Conservation (phyloP, 2,113 vertebrate species). For the Promerops cafer region DNA sequence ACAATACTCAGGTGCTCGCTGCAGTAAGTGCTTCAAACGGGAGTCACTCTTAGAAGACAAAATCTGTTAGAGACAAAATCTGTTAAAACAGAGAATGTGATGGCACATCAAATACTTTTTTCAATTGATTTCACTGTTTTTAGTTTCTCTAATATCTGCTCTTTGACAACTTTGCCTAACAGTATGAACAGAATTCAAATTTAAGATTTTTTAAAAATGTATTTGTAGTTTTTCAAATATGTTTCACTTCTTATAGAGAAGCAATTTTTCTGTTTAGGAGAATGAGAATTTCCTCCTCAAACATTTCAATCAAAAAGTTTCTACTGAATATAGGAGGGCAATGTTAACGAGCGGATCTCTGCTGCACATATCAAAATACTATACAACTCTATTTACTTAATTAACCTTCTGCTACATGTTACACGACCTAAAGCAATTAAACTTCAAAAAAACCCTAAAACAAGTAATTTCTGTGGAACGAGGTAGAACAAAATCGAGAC, state of each 20-base stretch:
- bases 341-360: not conserved
- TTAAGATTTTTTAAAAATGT: not conserved
- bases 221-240: not conserved
- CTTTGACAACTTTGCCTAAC: not conserved
- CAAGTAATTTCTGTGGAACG: not conserved
- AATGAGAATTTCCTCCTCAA: not conserved
- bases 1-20: conserved; percentile 91
- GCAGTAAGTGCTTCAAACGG: conserved; percentile 89
- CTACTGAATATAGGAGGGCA: not conserved
- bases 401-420: not conserved
- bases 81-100: not conserved
- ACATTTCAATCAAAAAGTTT: not conserved
- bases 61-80: conserved; percentile 77
- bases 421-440: not conserved
- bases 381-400: not conserved
- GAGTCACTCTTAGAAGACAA: conserved; percentile 95
- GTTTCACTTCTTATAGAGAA: not conserved
- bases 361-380: not conserved
- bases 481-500: not conserved
- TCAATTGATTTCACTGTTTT: not conserved
- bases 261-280: not conserved
- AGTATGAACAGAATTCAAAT: not conserved
- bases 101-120: not conserved
- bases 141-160: not conserved
- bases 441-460: not conserved